Percentiles rank a stretch among this genome's conserved stretches.
These are phyloP conservation scores for Stegostoma tigrinum DNA, from an alignment of 2,113 vertebrate species.

Conservation along the genomic window DNA sequence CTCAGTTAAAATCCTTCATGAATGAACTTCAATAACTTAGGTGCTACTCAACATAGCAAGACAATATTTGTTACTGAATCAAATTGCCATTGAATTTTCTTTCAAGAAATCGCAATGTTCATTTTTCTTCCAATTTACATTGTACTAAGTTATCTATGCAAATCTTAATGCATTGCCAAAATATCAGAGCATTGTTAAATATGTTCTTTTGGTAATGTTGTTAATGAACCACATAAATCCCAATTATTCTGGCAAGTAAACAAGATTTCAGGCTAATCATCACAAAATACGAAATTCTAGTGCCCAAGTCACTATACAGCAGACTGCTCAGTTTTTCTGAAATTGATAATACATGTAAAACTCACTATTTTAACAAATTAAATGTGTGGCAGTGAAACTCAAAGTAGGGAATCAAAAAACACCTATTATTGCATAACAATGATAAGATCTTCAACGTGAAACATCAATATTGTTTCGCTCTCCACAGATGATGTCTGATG, in stretches of 20 bases:
- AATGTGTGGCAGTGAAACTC: background rate
- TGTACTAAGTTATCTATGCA: background rate
- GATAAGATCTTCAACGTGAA: background rate
- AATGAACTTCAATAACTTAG: background rate
- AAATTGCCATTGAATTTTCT: too few species aligned
- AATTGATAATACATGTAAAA: background rate
- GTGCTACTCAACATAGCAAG: background rate
- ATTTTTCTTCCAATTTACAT: background rate
- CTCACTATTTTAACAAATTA: background rate
- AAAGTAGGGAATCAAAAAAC: background rate
- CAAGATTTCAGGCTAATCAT: background rate
- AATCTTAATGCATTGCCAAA: background rate
- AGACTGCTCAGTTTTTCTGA: background rate
- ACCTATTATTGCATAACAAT: background rate
- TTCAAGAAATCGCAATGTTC: background rate
- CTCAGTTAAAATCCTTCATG: background rate
- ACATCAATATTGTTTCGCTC: background rate
- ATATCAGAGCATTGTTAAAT: background rate
- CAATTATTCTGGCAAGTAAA: background rate
- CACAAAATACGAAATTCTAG: background rate
- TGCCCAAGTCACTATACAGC: background rate
- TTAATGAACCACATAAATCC: too few species aligned
- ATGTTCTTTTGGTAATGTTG: background rate
- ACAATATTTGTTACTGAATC: background rate
- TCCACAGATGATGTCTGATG: background rate